Percentiles rank a stretch among this genome's conserved stretches.
Conservation (phyloP, 2,113 vertebrate genomes). For the Aldabrachelys gigantea region DNA sequence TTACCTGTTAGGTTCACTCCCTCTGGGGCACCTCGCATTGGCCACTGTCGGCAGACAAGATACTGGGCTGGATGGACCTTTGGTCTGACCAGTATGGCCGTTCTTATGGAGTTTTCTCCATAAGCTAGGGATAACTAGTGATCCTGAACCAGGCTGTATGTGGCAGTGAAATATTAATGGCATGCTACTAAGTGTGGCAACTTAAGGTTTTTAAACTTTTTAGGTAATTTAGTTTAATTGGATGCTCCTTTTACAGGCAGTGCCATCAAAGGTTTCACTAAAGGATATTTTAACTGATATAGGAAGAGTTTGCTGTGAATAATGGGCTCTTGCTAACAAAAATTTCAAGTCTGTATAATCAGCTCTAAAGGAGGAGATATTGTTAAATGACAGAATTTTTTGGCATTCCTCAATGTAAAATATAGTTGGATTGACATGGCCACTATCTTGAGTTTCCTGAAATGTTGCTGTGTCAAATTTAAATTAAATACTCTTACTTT, state of each 20-base stretch:
- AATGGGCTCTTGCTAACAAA: not conserved
- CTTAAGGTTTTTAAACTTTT: not conserved
- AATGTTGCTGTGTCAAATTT: not conserved
- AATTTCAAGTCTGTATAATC: not conserved
- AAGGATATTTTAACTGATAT: not conserved
- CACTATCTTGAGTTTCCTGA: not conserved
- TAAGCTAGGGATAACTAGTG: not conserved
- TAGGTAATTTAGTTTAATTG: not conserved
- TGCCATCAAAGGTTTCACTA: not conserved
- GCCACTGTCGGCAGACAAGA: too few relatives aligned
- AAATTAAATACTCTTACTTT: not conserved
- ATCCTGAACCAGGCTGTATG: not conserved
- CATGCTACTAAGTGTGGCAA: not conserved
- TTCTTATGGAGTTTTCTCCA: not conserved
- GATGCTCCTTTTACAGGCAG: not conserved
- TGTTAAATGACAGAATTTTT: not conserved
- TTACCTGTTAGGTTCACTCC: too few relatives aligned
- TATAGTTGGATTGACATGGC: not conserved
- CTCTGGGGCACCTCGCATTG: too few relatives aligned
- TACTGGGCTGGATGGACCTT: too few relatives aligned
- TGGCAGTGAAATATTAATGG: not conserved
- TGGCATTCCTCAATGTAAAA: not conserved
- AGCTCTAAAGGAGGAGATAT: not conserved
- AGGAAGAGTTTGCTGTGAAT: not conserved
- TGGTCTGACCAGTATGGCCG: too few relatives aligned